Base-by-base conservation (phyloP, 2,113 vertebrate species). In the Bubo scandiacus region DNA sequence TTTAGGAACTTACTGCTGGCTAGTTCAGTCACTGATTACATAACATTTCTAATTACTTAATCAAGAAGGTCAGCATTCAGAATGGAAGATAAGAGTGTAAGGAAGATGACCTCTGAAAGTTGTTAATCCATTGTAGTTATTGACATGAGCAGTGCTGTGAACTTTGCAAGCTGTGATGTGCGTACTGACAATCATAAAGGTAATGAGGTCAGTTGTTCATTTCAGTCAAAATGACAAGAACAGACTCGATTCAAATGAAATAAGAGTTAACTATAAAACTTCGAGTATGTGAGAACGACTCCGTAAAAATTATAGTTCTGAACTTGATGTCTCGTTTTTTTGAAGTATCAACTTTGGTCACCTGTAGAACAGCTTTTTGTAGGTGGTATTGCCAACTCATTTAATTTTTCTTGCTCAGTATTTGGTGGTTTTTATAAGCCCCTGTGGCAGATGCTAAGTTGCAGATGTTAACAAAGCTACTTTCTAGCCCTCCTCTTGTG, bases 201-300 rank as follows among this genome's bases (percentile, higher is more conserved):
- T 92, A 86, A 79, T 58, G 68, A 95, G 20, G 34, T 91, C 75
- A 58, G 77, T 77, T 90, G 77, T 77, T 90, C 30, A 43, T 81
- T 95, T 96, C 86, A 89, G 88, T 75, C 78, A 86, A 96, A 95
- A 62, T 55, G 49, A 58, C 32, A 90, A 68, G 73, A 96, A 57
- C 9, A 88, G 65, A 45, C 49, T 45, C 42, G 22, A 88, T 88
- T 30, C 15, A 86, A 92, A 88, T 70, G 42, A 91, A 92, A 42
- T 75, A 86, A 91, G 25, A 82, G 38, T 68, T 83, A 81, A 20
- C 49, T 84, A 34, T 86, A 87, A 91, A 91, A 22, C 15, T 89
- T 62, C 0, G 7, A 82, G 15, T 63, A 63, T 71, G 70, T 62
- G 42, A 89, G 20, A 90, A 91, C 52, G 58, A 58, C 36, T n/a